phyloP scores from a whole-genome alignment of 35 echinoderm and acorn worm species.

The Holothuria glaberrima region DNA sequence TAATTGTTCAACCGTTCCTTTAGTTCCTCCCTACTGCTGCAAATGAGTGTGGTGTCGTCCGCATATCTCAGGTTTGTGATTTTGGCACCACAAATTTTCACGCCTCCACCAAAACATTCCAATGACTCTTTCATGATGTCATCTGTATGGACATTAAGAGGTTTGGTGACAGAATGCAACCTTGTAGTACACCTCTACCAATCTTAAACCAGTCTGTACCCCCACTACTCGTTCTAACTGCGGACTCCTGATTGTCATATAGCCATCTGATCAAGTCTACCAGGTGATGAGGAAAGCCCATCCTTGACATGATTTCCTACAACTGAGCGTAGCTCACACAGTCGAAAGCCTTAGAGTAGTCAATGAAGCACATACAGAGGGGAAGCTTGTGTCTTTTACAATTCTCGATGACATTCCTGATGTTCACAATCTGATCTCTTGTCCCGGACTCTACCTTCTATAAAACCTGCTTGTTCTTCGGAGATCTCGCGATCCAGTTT shows the following conservation, averaged over 20 bases:
- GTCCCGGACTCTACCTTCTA: constrained; percentile 8
- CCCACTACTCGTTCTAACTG: not conserved
- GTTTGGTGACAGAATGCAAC: no score
- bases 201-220: no score
- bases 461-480: not conserved
- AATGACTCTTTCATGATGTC: no score
- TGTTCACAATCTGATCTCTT: constrained; percentile 5
- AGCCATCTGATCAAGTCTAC: not conserved
- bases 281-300: constrained; percentile 6
- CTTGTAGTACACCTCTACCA: no score
- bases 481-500: not conserved
- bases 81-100: no score
- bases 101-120: no score
- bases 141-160: no score
- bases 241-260: constrained; percentile 13
- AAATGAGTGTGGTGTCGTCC: no score
- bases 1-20: no score
- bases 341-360: not conserved
- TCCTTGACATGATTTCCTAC: not conserved
- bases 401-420: not conserved
- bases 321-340: not conserved
- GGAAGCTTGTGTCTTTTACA: not conserved
- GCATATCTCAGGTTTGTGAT: no score
- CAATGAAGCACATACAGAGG: not conserved
- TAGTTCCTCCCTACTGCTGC: no score